Evolutionary conservation across 1,140 invertebrate species (phyloP).

Genomic region (Holcopasites calliopsidis): DNA sequence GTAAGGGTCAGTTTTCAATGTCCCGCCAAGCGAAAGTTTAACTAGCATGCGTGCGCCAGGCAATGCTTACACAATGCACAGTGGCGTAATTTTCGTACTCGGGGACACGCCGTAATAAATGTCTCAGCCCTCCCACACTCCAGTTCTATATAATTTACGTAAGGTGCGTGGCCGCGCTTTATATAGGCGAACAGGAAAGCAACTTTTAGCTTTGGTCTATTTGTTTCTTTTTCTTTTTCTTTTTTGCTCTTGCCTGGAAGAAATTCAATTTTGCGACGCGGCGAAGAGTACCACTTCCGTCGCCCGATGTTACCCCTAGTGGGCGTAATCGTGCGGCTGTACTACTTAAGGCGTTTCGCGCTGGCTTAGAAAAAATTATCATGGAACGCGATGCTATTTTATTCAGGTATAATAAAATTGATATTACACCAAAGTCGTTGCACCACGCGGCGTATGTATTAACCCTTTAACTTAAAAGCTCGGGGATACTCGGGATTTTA

Average conservation of each 20-base stretch:
- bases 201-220: constrained; percentile 26
- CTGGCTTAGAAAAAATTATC: no score
- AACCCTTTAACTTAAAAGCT: no score
- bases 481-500: no score
- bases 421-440: no score
- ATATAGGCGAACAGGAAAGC: constrained; percentile 34
- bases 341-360: no score
- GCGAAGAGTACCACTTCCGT: neutral
- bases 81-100: constrained; percentile 63
- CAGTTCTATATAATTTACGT: constrained; percentile 62
- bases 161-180: constrained; percentile 50
- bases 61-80: constrained; percentile 62
- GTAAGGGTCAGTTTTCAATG: constrained; percentile 60
- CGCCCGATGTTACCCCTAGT: no score
- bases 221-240: neutral
- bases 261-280: neutral
- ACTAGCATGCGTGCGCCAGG: constrained; percentile 50
- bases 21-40: constrained; percentile 59
- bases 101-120: constrained; percentile 54
- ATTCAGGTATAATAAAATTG: no score
- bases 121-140: constrained; percentile 57
- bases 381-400: no score
- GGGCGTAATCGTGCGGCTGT: no score
- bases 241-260: neutral
- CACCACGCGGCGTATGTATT: no score